Conservation (phyloP, 2,797 vertebrate species). For the Pseudochirops cupreus region DNA sequence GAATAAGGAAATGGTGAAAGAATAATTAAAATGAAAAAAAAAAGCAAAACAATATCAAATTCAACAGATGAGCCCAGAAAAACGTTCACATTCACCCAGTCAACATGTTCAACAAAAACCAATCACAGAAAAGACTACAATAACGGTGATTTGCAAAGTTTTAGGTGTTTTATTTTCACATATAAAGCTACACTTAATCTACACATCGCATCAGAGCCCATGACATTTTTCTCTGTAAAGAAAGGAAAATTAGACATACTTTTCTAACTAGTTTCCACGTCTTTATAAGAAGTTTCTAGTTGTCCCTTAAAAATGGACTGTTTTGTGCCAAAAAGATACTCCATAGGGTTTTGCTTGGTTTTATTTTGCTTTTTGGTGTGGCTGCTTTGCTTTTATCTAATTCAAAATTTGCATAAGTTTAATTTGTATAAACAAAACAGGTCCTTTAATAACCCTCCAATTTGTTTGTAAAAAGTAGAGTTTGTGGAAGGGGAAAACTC, state of each 20-base stretch:
- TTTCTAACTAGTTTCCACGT: conserved; percentile 1
- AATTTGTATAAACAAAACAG: conserved; percentile 77
- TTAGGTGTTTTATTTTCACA: conserved; percentile 13
- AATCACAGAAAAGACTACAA: conserved; percentile 32
- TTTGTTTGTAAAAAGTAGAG: conserved; percentile 75
- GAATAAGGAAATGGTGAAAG: conserved; percentile 85
- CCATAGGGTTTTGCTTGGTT: background rate
- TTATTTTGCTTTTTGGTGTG: conserved; percentile 32
- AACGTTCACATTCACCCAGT: conserved; percentile 15
- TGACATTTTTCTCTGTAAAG: conserved; percentile 6
- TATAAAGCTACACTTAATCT: conserved; percentile 48
- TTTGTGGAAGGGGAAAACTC: conserved; percentile 71
- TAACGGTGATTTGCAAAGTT: background rate
- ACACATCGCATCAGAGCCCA: conserved; percentile 44
- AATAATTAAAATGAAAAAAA: conserved; percentile 77
- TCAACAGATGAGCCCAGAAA: conserved; percentile 68
- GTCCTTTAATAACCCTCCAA: conserved; percentile 56
- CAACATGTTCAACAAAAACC: conserved; percentile 45
- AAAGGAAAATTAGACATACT: background rate
- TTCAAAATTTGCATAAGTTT: conserved; percentile 58
- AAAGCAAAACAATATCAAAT: conserved; percentile 71
- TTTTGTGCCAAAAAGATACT: conserved; percentile 52
- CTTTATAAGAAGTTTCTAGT: conserved; percentile 1
- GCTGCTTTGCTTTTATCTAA: conserved; percentile 49
- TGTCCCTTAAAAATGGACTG: conserved; percentile 39